Conservation (phyloP, 2,797 vertebrate species). For the Sylvilagus floridanus region DNA sequence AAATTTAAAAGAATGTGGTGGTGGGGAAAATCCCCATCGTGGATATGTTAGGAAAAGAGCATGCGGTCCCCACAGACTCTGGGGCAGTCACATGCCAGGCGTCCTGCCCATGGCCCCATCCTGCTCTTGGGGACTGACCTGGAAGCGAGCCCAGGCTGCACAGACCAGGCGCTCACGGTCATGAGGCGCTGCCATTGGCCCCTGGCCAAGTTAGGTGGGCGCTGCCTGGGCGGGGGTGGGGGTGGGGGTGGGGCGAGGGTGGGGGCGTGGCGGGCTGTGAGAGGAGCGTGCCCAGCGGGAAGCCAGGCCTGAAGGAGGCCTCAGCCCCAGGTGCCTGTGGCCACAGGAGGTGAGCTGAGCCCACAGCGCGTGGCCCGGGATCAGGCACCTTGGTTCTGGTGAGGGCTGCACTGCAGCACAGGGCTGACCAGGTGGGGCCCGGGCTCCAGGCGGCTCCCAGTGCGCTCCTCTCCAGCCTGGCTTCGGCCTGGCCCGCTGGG, state of each 20-base stretch:
- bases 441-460: neutral
- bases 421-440: neutral
- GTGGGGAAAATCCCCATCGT: neutral
- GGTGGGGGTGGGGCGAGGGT: too few species aligned
- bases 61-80: neutral
- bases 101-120: fast-evolving
- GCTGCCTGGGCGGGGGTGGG: neutral
- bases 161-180: fast-evolving
- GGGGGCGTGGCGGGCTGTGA: too few species aligned
- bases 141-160: neutral
- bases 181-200: fast-evolving
- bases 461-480: neutral
- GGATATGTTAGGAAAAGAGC: neutral
- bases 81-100: neutral
- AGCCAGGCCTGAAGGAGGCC: too few species aligned
- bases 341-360: too few species aligned
- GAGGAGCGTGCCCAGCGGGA: too few species aligned
- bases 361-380: too few species aligned
- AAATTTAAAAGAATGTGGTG: slow-evolving; percentile 47
- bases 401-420: neutral
- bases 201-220: neutral
- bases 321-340: too few species aligned
- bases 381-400: too few species aligned
- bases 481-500: neutral
- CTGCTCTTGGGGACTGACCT: too few species aligned